Base-by-base conservation (phyloP, 2,888 invertebrate genomes). In the Celastrina argiolus region DNA sequence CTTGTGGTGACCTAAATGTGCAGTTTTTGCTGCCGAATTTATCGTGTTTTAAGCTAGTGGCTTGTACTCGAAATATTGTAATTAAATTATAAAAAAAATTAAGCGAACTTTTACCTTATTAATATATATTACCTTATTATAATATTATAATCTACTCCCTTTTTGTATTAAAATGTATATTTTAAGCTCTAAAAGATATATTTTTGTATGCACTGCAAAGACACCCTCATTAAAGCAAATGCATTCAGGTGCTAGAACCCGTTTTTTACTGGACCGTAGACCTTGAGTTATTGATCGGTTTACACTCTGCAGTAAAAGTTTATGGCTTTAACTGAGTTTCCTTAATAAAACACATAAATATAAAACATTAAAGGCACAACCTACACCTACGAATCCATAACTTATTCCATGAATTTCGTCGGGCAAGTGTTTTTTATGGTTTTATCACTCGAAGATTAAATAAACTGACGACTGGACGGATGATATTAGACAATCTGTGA, bases 231-330 rank as follows among this genome's bases (percentile, higher is more conserved):
- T 65, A 31, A 65, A 41, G 31, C 79, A 79, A 80, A 84, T 78
- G 78, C 73, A 79, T 81, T 80, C 80, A 76, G 80, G 75, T 74
- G 71, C 74, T 71, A 66, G 58, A 39, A 65, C 61, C 61, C 45
- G 58, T 67, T 67, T 70, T 70, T 70, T 70, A 70, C 68, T 67
- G 39, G 41, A 63, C 66, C 56, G 64, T 65, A 70, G 65, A 66
- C 69, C 65, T 66, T 67, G 65, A 64, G 67, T 70, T 68, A 69
- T 67, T 63, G 64, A 70, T 67, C 63, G 59, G 51, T 63, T 66
- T 66, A 63, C 64, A 56, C 65, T 59, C 64, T 61, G 66, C 67
- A 63, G 67, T 67, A 66, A 67, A 66, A 68, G 36, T 68, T 51
- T 68, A 67, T 34, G 39, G 56, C 56, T 28, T 39, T 58, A 28